These are phyloP conservation scores for Trachythela sp. DNA, from an alignment of 64 coral and sea anemone species.

Conservation along the genomic window DNA sequence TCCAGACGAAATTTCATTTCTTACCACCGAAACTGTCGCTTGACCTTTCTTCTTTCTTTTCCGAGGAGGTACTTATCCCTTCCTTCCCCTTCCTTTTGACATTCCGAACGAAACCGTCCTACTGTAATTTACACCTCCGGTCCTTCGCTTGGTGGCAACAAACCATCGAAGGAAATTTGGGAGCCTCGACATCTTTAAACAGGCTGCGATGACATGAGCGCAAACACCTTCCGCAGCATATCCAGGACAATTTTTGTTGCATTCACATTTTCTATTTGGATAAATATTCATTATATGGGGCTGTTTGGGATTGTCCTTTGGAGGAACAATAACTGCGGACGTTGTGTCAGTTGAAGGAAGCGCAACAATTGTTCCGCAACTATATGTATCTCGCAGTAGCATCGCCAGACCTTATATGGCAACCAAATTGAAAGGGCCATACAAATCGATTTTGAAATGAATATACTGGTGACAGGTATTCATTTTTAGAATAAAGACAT, in stretches of 20 bases:
- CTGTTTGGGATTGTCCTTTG: not conserved
- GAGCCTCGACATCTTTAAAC: not conserved
- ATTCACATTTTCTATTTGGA: not conserved
- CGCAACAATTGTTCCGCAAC: not conserved
- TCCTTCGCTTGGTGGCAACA: not conserved
- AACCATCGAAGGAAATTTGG: not conserved
- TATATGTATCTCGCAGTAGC: conserved; percentile 26
- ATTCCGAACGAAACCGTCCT: not conserved
- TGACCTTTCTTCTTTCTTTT: not conserved
- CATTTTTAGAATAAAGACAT: too few relatives aligned
- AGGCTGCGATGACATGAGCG: not conserved
- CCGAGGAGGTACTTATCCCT: not conserved
- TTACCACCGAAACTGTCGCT: not conserved
- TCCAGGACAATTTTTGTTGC: not conserved
- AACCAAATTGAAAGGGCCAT: too few relatives aligned
- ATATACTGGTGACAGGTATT: too few relatives aligned
- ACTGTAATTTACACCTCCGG: not conserved
- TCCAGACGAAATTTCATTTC: not conserved
- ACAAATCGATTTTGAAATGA: too few relatives aligned
- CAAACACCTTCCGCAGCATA: not conserved
- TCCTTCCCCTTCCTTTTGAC: not conserved
- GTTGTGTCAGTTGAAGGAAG: not conserved
- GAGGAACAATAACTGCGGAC: not conserved
- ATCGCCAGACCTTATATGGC: too few relatives aligned
- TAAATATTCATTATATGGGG: not conserved